A percentile compares a stretch with the other conserved stretches of the same genome.
These are phyloP conservation scores for Mesembrinibis cayennensis DNA, from an alignment of 2,113 vertebrate genomes.

Conservation along the genomic window DNA sequence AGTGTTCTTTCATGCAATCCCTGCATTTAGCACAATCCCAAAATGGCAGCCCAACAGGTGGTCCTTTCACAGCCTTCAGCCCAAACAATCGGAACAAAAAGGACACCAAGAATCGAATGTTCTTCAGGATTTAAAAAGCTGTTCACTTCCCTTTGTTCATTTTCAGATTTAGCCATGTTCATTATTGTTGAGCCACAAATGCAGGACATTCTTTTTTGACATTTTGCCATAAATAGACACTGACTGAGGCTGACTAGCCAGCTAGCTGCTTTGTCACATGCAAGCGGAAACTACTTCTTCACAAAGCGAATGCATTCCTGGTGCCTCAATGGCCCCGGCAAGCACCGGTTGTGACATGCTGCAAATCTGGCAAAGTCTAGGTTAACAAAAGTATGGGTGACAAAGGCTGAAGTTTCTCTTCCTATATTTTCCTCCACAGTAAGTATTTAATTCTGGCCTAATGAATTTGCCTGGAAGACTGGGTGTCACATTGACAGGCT, in stretches of 20 bases:
- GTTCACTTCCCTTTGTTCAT: slow-evolving; percentile 98
- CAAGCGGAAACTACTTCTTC: slow-evolving; percentile 88
- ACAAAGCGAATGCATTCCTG: slow-evolving; percentile 80
- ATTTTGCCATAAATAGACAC: slow-evolving; percentile 98
- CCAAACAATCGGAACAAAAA: slow-evolving; percentile 91
- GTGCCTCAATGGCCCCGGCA: slow-evolving; percentile 72
- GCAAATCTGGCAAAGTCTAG: slow-evolving; percentile 76
- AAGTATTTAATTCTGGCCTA: slow-evolving; percentile 76
- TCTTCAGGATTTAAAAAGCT: slow-evolving; percentile 98
- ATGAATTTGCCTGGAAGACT: slow-evolving; percentile 73
- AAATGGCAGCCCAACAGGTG: slow-evolving; percentile 97
- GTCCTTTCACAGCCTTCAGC: slow-evolving; percentile 95
- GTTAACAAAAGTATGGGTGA: slow-evolving; percentile 81
- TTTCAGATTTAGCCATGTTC: slow-evolving; percentile 98
- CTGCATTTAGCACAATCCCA: slow-evolving; percentile 94
- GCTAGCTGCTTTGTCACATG: slow-evolving; percentile 89
- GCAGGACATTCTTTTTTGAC: slow-evolving; percentile 99
- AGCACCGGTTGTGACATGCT: slow-evolving; percentile 72
- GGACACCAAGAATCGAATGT: slow-evolving; percentile 99
- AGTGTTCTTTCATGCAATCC: slow-evolving; percentile 83
- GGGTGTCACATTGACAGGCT: slow-evolving; percentile 70
- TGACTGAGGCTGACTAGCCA: slow-evolving; percentile 98
- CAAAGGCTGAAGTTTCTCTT: slow-evolving; percentile 79
- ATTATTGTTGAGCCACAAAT: slow-evolving; percentile 95
- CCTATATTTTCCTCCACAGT: slow-evolving; percentile 71